Conservation (phyloP, 2,888 invertebrate genomes). For the Mactromeris polynyma region DNA sequence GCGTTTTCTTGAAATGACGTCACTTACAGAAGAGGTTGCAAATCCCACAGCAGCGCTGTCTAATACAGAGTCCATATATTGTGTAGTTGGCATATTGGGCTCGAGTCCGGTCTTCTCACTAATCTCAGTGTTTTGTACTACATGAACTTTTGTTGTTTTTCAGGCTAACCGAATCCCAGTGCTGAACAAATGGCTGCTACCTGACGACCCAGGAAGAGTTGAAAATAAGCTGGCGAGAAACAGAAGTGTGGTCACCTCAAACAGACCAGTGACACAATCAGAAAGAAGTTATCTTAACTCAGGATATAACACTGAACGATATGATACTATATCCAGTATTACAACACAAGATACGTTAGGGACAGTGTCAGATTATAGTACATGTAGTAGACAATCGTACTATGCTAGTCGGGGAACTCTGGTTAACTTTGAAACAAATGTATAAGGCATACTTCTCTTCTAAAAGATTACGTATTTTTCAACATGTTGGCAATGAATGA, state of each 20-base stretch:
- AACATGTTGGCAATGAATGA: neutral
- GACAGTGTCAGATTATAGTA: neutral
- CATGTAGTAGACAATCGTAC: no score
- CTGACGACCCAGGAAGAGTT: neutral
- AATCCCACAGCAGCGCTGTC: no score
- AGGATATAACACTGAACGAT: neutral
- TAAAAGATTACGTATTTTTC: no score
- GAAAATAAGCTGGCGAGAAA: neutral
- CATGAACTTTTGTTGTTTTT: slow-evolving; percentile 7
- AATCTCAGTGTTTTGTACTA: no score
- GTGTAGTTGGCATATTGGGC: no score
- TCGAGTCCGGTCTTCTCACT: no score
- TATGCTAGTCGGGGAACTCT: neutral
- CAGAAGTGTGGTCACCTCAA: neutral
- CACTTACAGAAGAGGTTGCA: no score
- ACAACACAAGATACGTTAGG: neutral
- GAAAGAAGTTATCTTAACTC: neutral
- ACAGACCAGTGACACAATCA: neutral
- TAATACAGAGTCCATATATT: no score
- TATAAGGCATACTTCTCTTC: neutral
- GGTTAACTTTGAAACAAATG: neutral
- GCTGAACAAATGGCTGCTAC: slow-evolving; percentile 17
- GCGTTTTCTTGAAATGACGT: no score
- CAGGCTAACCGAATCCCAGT: slow-evolving; percentile 19
- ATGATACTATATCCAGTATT: neutral